Evolutionary conservation across 2,888 invertebrate species (phyloP), one percentile per base, ranked within the genome.

Genomic region (Bombylius major): DNA sequence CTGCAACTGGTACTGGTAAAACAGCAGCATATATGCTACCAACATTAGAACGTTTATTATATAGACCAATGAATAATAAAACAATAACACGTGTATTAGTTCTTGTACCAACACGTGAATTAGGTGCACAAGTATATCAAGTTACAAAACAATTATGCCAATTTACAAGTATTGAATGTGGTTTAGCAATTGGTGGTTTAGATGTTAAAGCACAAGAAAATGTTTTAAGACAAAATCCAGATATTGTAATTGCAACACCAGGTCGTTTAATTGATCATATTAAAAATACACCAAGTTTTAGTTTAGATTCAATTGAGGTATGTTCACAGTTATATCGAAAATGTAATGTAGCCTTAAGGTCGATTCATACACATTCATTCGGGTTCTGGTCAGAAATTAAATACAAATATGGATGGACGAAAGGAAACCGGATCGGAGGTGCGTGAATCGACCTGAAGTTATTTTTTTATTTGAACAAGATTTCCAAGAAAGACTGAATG

Each of bases 11-110:
- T 53, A 88, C 91, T 8, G 97, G 98, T 54, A 99, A 99, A 79
- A 99, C 99, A 0, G 96, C 95, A 0, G 98, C 99, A 0, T 99
- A 97, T 73, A 97, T 99, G 92, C 76, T 99, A 63, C 99, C 99
- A 0, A 94, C 96, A 4, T 70, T 99, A 54, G 99, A 99, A 76
- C 80, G 98, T 60, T 78, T 99, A 59, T 73, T 98, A 12, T 97
- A 90, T 72, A 84, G 89, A 63, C 88, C 95, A 0, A 78, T 82
- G 44, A 81, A 84, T 39, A 83, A 73, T 65, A 79, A 77, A 68
- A 81, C 81, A 48, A 81, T 81, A 4, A 89, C 89, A 0, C 76
- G 93, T 61, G 98, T 99, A 0, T 76, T 99, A 8, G 90, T 99
- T 6, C 74, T 99, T 31, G 94, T 98, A 34, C 99, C 99, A 0